Evolutionary conservation across 2,113 vertebrate genomes (phyloP).

Genomic region (Todiramphus chloris): DNA sequence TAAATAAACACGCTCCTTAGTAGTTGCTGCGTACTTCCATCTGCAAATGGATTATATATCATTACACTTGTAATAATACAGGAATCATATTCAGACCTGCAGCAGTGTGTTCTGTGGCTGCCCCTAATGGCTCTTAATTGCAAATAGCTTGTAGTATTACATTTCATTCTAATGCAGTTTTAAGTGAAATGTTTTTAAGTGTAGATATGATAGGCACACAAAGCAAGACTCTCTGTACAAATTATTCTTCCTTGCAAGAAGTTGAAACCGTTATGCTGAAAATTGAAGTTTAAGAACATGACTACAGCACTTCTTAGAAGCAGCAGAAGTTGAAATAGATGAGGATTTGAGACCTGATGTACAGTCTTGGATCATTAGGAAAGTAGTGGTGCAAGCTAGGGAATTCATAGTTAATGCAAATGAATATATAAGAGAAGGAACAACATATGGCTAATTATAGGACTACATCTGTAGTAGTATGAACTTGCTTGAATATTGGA

Average conservation of each 20-base stretch:
- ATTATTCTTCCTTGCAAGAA: not conserved
- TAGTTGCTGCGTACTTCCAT: not conserved
- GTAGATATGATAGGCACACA: not conserved
- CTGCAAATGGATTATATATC: not conserved
- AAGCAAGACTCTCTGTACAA: not conserved
- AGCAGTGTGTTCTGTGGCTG: not conserved
- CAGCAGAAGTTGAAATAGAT: not conserved
- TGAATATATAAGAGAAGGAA: constrained; percentile 14
- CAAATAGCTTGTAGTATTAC: not conserved
- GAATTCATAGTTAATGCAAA: not conserved
- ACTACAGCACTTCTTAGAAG: not conserved
- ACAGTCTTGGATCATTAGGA: not conserved
- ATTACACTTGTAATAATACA: not conserved
- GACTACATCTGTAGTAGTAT: constrained; percentile 30
- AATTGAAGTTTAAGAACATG: not conserved
- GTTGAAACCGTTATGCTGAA: not conserved
- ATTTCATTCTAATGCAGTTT: not conserved
- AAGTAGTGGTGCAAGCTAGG: not conserved
- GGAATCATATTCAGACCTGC: not conserved
- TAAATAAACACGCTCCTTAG: not conserved
- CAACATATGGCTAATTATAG: constrained; percentile 40
- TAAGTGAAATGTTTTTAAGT: not conserved
- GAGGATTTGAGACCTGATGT: not conserved
- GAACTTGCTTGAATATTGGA: constrained; percentile 9
- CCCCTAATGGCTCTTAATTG: constrained; percentile 11